phyloP scores from a whole-genome alignment of 2,797 vertebrate species.

The Gallinago solitaria region DNA sequence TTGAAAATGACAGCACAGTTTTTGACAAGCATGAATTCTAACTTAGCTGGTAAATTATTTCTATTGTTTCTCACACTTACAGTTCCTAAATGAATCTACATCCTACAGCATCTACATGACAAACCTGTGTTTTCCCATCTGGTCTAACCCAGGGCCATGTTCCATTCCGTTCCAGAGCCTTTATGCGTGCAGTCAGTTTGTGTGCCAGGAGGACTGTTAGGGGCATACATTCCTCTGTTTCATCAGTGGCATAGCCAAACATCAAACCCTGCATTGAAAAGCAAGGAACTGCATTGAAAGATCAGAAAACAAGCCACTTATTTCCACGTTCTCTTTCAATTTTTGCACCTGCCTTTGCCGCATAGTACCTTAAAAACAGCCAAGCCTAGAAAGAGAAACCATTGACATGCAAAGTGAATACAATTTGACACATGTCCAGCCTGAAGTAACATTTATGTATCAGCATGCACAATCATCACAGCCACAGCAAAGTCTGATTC shows the following conservation, averaged over 20 bases:
- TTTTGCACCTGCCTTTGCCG: not conserved
- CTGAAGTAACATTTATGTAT: not conserved
- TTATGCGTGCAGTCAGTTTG: conserved; percentile 67
- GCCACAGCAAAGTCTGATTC: not conserved
- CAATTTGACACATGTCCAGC: not conserved
- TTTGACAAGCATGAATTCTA: not conserved
- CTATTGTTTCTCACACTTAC: not conserved
- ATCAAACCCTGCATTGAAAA: conserved; percentile 73
- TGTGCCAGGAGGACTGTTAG: conserved; percentile 80
- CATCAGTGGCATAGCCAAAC: conserved; percentile 84
- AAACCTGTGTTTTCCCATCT: conserved; percentile 20
- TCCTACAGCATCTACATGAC: not conserved
- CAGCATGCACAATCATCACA: not conserved
- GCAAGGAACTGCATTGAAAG: not conserved
- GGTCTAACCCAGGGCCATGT: not conserved
- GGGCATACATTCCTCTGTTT: conserved; percentile 84
- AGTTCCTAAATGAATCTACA: not conserved
- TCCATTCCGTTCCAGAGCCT: not conserved
- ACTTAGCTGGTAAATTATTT: not conserved
- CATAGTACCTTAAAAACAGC: not conserved
- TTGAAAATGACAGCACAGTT: not conserved
- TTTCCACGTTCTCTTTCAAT: not conserved
- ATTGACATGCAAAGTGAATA: not conserved
- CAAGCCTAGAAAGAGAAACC: not conserved
- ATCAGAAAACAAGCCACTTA: not conserved